A percentile compares a stretch with the other conserved stretches of the same genome.
These are phyloP conservation scores for Drosophila oshimai DNA, from an alignment of 1,140 invertebrate species.

Conservation along the genomic window DNA sequence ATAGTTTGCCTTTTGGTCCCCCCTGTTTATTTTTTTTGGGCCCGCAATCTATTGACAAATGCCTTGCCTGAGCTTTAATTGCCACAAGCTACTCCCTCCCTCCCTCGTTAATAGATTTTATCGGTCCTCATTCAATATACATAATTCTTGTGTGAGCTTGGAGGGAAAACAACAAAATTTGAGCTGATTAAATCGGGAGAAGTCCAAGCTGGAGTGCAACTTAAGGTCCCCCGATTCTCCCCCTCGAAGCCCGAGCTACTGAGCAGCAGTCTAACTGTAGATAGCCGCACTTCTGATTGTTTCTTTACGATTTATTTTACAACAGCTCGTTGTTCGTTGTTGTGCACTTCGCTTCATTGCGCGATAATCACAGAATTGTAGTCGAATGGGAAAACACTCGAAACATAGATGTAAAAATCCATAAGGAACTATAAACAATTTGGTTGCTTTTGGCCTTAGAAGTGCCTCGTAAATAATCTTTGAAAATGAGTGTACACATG, in stretches of 20 bases:
- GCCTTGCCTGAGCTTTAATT: slow-evolving; percentile 56
- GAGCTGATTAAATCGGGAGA: slow-evolving; percentile 47
- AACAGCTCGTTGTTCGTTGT: slow-evolving; percentile 6
- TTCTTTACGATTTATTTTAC: slow-evolving; percentile 54
- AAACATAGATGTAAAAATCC: background rate
- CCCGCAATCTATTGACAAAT: slow-evolving; percentile 61
- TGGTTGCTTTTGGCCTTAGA: slow-evolving; percentile 12
- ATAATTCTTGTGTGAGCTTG: slow-evolving; percentile 35
- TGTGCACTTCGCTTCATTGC: slow-evolving; percentile 17
- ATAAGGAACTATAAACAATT: slow-evolving; percentile 11
- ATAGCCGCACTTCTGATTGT: slow-evolving; percentile 23
- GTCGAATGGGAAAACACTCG: slow-evolving; percentile 5
- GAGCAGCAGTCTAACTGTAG: slow-evolving; percentile 23
- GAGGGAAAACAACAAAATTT: slow-evolving; percentile 17
- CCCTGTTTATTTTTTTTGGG: background rate
- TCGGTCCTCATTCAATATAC: slow-evolving; percentile 55
- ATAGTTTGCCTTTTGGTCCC: slow-evolving; percentile 15
- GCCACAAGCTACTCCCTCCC: slow-evolving; percentile 17
- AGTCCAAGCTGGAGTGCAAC: slow-evolving; percentile 10
- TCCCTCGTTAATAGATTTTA: slow-evolving; percentile 26
- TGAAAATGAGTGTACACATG: slow-evolving; percentile 37
- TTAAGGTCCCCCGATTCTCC: background rate
- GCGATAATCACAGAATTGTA: slow-evolving; percentile 34
- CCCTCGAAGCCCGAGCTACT: background rate
- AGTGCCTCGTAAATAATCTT: slow-evolving; percentile 24